These are phyloP conservation scores for Colletes latitarsis DNA, from an alignment of 1,140 invertebrate genomes.

Conservation along the genomic window DNA sequence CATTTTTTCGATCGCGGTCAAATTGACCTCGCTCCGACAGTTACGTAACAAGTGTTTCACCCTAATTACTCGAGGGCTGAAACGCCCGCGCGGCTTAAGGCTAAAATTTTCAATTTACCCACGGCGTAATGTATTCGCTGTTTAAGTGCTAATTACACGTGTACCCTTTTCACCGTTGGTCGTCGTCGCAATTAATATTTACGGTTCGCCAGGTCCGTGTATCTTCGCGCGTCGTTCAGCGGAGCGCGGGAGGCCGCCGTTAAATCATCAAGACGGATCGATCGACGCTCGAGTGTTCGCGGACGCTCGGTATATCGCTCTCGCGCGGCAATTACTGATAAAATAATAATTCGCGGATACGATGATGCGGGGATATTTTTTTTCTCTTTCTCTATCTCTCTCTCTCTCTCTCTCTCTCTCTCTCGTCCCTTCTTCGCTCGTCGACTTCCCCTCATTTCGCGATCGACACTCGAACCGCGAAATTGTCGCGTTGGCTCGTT, in stretches of 20 bases:
- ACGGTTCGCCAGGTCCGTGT: not conserved
- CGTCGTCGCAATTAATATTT: slow-evolving; percentile 7
- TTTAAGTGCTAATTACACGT: slow-evolving; percentile 6
- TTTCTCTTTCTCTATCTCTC: slow-evolving; percentile 12
- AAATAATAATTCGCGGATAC: slow-evolving; percentile 24
- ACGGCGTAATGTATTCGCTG: slow-evolving; percentile 57
- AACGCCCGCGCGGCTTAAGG: not conserved
- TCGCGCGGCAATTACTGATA: slow-evolving; percentile 6
- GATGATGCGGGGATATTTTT: not conserved
- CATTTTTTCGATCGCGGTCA: not conserved
- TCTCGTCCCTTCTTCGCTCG: not conserved
- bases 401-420: not conserved
- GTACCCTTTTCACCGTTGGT: not conserved
- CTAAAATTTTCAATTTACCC: not conserved
- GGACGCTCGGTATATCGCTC: not conserved
- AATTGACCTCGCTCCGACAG: not conserved
- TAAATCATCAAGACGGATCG: slow-evolving; percentile 20
- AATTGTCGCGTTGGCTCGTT: slow-evolving; percentile 50
- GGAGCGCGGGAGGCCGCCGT: not conserved
- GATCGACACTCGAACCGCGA: slow-evolving; percentile 34
- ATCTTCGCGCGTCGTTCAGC: not conserved
- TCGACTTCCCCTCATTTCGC: slow-evolving; percentile 3
- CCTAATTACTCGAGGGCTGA: not conserved
- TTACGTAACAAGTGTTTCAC: not conserved
- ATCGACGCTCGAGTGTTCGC: not conserved